A percentile compares a stretch with the other conserved stretches of the same genome.
Conservation (phyloP, 2,113 vertebrate genomes). For the Myxocyprinus asiaticus region DNA sequence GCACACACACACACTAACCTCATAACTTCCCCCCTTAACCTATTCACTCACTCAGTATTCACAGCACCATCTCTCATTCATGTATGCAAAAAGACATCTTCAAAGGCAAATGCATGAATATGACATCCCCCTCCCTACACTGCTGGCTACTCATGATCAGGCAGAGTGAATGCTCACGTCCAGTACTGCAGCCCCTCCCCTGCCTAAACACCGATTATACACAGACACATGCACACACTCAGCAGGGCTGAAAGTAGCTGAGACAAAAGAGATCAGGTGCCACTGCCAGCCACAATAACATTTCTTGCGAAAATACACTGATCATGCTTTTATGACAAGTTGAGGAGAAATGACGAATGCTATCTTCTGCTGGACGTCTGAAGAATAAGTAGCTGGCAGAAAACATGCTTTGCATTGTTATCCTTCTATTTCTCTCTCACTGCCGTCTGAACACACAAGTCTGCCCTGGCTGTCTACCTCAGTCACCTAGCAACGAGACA, state of each 20-base stretch:
- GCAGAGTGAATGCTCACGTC: conserved; percentile 35
- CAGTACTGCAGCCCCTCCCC: conserved; percentile 45
- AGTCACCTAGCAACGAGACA: no score
- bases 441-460: no score
- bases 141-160: conserved; percentile 56
- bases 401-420: neutral
- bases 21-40: neutral
- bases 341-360: neutral
- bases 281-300: conserved; percentile 11
- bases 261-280: conserved; percentile 17
- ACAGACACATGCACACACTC: neutral
- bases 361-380: neutral
- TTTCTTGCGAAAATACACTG: neutral
- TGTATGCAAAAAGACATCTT: conserved; percentile 16
- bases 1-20: no score
- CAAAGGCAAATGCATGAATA: conserved; percentile 51
- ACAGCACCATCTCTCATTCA: conserved; percentile 8
- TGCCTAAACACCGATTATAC: conserved; percentile 15
- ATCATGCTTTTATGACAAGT: conserved; percentile 3
- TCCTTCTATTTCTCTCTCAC: neutral
- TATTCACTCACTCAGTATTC: neutral
- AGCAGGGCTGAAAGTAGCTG: neutral
- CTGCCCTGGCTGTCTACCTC: no score
- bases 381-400: neutral
- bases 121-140: conserved; percentile 40